Evolutionary conservation across 2,888 invertebrate genomes (phyloP), one percentile per base, ranked within the genome.

Genomic region (Tanaodytes sp.): DNA sequence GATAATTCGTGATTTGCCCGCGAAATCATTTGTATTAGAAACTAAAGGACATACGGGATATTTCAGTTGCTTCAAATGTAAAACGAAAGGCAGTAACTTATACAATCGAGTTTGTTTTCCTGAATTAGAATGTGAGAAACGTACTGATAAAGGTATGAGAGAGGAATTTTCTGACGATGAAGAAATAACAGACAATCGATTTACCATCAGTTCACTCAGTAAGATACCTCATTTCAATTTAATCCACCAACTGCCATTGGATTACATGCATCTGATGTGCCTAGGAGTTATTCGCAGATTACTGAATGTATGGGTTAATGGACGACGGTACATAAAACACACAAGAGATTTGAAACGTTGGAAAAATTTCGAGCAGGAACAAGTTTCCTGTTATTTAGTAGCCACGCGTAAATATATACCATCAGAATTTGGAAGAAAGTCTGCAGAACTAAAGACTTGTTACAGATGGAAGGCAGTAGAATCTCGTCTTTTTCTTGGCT

Each of bases 261-360:
- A 67, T 11, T 55, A 51, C 12, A 71, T 71, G 63, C 71, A 71
- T 36, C 12, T 71, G 0, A 36, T 73, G 23, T 71, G 36, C 42
- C 15, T 70, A 1, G 63, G 66, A 12, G 20, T 72, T 12, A 36
- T 70, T 0, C 48, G 40, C 20, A 62, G 33, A 33, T 43, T 72
- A 20, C 3, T 70, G 12, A 27, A 36, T 12, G n/a, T 48, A 19
- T 61, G 66, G 54, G 51, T 45, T 20, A 33, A 40, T 4, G 39
- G 52, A 2, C 14, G 43, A 9, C 62, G 58, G 43, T 54, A 49
- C 39, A 11, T 15, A 1, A 52, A 58, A 55, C 30, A 15, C 5
- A 14, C 1, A 20, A 14, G 33, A 49, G 64, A 64, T 27, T 11
- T 4, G 18, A 67, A 61, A 37, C 54, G 43, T n/a, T 64, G 40